Conservation (phyloP, 2,797 vertebrate species). For the Zalophus californianus region DNA sequence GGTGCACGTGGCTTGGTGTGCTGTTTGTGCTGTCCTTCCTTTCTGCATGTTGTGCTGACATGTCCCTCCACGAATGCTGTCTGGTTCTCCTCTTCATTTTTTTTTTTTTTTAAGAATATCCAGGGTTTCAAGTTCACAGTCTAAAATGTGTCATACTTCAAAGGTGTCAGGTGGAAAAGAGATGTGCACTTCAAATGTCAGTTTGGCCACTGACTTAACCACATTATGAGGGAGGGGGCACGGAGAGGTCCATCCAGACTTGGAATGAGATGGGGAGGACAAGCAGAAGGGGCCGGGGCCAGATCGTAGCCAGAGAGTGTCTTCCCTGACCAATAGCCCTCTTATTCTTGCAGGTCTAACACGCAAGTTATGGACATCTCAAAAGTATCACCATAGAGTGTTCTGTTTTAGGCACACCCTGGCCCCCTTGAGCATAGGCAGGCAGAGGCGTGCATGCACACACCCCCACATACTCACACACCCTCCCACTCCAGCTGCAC, state of each 20-base stretch:
- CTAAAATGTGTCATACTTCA: neutral
- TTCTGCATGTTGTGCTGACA: slow-evolving; percentile 31
- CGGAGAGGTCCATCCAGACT: neutral
- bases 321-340: neutral
- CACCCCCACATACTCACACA: accelerated
- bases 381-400: neutral
- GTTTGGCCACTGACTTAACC: neutral
- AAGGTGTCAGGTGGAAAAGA: slow-evolving; percentile 1
- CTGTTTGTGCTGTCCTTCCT: neutral
- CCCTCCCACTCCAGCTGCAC: neutral
- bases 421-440: neutral
- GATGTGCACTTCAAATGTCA: neutral
- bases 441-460: neutral
- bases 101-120: slow-evolving; percentile 3
- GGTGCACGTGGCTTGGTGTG: slow-evolving; percentile 50
- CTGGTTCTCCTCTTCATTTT: neutral
- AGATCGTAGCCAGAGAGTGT: neutral
- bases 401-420: neutral
- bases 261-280: neutral
- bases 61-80: slow-evolving; percentile 12
- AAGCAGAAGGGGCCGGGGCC: neutral
- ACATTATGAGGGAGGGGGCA: neutral
- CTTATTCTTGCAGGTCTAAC: neutral
- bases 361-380: neutral
- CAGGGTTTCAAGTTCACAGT: neutral